Evolutionary conservation across 2,113 vertebrate species (phyloP), one percentile per base, ranked within the genome.

Genomic region (Tetraodon nigroviridis): DNA sequence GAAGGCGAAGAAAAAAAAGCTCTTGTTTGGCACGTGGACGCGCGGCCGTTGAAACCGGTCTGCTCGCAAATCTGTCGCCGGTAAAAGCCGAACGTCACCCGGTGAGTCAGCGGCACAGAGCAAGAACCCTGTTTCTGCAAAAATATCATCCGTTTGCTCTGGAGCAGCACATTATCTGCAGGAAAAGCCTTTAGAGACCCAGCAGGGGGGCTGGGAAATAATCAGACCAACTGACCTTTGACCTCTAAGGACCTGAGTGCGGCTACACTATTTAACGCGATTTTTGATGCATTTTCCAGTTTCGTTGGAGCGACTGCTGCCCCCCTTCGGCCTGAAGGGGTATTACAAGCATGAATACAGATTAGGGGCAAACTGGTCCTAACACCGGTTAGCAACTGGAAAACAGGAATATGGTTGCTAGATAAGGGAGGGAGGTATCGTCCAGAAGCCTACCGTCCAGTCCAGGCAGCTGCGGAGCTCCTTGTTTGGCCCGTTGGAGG

Each of bases 401-500:
- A 37, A 7, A 3, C 7, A 6, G 24, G 4, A 27, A 27, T 27
- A 27, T 10, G 3, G 32, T 12, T 12, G 8, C 5, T 48, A 18
- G 5, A 20, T 19, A 48, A 48, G n/a, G 10, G 17, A 10, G 17
- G n/a, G 11, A 7, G 24, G 24, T 27, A 7, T 0, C 37, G 1
- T 18, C 68, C 53, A 67, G 67, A 46, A 77, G 93, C 93, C 90
- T 88, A 99, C 97, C 68, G 92, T 98, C 97, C 97, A 99, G 88
- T 99, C 97, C 85, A 96, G 87, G 51, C 88, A 86, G 2, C 92
- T 92, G 42, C 92, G 92, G 0, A 93, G 92, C 76, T 98, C 96
- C 86, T 95, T 97, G 61, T 89, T 90, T 51, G 97, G 95, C 73
- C 96, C 96, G n/a, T 98, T 97, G 83, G 92, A 93, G 22, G 94